A percentile compares a stretch with the other conserved stretches of the same genome.
Conservation (phyloP, 2,113 vertebrate genomes). For the Callorhinus ursinus region DNA sequence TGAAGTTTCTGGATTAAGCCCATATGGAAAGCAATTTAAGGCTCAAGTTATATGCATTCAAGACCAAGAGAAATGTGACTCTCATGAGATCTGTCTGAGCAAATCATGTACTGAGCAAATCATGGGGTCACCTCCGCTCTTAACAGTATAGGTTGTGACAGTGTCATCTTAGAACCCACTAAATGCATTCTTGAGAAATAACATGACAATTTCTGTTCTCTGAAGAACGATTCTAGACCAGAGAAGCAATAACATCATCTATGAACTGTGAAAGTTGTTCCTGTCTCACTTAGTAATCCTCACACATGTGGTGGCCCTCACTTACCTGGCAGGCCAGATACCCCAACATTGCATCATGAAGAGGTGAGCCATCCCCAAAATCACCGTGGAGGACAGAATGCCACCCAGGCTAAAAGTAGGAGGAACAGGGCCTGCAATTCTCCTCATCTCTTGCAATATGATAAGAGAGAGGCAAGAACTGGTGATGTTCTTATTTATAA, state of each 20-base stretch:
- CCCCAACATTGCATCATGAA: accelerated
- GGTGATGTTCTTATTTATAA: not conserved
- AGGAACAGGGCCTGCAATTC: not conserved
- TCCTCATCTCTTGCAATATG: not conserved
- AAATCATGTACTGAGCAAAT: not conserved
- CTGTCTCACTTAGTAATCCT: not conserved
- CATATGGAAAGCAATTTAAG: not conserved
- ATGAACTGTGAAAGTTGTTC: not conserved
- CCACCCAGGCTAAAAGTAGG: not conserved
- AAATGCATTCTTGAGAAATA: not conserved
- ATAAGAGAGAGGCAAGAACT: not conserved
- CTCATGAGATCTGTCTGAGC: not conserved
- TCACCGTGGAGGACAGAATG: not conserved
- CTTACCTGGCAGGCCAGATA: accelerated
- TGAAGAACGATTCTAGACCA: not conserved
- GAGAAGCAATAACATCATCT: not conserved
- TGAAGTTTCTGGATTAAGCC: not conserved
- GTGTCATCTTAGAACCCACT: not conserved
- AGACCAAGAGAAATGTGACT: not conserved
- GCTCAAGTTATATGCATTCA: not conserved
- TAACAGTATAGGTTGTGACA: not conserved
- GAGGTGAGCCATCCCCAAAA: not conserved
- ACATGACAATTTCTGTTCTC: not conserved
- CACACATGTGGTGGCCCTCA: too few species aligned
- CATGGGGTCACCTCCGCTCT: not conserved